phyloP scores from a whole-genome alignment of 2,113 vertebrate genomes.

The Apodemus sylvaticus region DNA sequence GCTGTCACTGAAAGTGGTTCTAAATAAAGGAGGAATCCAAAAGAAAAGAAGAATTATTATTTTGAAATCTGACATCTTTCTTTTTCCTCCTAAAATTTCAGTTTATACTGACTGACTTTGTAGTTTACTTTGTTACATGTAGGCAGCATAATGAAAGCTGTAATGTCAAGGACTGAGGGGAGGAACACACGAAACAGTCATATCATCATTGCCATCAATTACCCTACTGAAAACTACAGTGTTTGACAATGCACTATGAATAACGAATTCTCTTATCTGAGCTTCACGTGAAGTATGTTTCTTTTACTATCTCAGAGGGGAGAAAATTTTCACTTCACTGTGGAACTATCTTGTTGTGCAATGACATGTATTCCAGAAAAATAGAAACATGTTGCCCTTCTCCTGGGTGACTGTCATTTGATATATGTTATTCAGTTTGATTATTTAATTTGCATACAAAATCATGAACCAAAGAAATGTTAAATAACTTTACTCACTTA shows the following conservation, averaged over 20 bases:
- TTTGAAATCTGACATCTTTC: conserved; percentile 66
- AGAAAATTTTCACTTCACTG: not conserved
- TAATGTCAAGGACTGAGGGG: conserved; percentile 55
- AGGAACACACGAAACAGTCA: conserved; percentile 28
- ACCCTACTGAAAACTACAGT: conserved; percentile 45
- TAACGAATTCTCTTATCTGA: conserved; percentile 33
- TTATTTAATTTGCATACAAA: not conserved
- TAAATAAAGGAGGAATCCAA: conserved; percentile 63
- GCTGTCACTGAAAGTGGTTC: conserved; percentile 69
- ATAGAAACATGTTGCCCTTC: not conserved
- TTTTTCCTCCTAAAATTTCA: conserved; percentile 57
- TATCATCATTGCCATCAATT: conserved; percentile 65
- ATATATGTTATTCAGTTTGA: not conserved
- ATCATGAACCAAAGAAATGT: not conserved
- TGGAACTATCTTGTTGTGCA: not conserved
- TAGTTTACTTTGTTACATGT: conserved; percentile 51
- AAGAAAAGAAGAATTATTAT: conserved; percentile 67
- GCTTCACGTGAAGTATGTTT: not conserved
- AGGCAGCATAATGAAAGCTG: conserved; percentile 56
- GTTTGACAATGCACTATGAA: conserved; percentile 3
- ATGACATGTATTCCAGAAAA: not conserved
- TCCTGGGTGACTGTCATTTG: not conserved
- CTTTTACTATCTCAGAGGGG: not conserved
- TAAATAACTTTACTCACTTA: not conserved
- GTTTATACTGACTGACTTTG: conserved; percentile 62